Evolutionary conservation across 2,113 vertebrate genomes (phyloP).

Genomic region (Tringa solitaria): DNA sequence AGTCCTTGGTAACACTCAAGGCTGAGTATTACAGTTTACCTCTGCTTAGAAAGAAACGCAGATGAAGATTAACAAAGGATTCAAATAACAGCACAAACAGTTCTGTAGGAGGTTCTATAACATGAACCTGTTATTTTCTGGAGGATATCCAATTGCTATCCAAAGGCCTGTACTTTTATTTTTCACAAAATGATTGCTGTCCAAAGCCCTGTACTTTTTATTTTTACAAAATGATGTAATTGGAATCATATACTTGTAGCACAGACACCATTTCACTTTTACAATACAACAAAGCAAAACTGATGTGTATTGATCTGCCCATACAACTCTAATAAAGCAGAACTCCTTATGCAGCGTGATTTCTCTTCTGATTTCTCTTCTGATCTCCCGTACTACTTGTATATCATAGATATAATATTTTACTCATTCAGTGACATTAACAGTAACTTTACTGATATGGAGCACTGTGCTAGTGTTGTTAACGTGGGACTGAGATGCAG

Average conservation of each 20-base stretch:
- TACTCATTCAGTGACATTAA: background rate
- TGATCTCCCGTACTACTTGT: background rate
- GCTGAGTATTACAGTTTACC: background rate
- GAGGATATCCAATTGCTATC: background rate
- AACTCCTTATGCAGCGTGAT: background rate
- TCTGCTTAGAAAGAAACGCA: background rate
- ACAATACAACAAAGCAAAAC: slow-evolving; percentile 10
- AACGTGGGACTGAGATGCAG: background rate
- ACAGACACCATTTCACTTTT: background rate
- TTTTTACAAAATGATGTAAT: background rate
- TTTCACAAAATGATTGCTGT: background rate
- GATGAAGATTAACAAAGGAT: background rate
- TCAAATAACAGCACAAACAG: background rate
- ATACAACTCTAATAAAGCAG: background rate
- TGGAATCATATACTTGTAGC: background rate
- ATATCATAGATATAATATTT: background rate
- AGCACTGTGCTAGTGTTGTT: background rate
- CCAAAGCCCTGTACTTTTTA: background rate
- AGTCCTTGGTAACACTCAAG: background rate
- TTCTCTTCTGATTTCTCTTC: background rate
- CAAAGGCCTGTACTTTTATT: background rate
- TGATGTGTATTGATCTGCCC: background rate
- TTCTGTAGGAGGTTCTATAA: background rate
- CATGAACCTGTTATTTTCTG: background rate
- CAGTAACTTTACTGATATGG: background rate